phyloP scores from a whole-genome alignment of 2,113 vertebrate species.

The Sula dactylatra region DNA sequence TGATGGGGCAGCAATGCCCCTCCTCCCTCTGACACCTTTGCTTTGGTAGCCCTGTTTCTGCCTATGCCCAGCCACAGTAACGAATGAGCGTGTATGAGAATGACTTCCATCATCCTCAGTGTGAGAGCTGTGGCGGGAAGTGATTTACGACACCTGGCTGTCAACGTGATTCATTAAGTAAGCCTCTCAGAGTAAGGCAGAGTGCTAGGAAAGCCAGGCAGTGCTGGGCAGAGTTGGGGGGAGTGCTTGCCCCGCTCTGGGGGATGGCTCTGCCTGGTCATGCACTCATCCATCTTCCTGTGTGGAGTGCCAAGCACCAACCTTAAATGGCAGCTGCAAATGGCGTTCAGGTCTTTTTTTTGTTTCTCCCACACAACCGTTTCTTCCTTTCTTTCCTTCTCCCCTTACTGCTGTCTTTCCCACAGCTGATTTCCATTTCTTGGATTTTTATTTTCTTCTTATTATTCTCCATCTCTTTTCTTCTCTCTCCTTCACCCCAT shows the following conservation, averaged over 20 bases:
- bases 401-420: not conserved
- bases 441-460: not conserved
- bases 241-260: not conserved
- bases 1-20: not conserved
- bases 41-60: not conserved
- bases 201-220: not conserved
- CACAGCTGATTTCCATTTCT: not conserved
- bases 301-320: not conserved
- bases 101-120: too few species aligned
- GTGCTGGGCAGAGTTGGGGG: not conserved
- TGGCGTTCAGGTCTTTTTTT: not conserved
- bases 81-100: fast-evolving
- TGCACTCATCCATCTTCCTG: not conserved
- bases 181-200: not conserved
- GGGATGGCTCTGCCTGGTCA: not conserved
- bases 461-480: not conserved
- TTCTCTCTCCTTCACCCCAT: not conserved
- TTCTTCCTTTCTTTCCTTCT: not conserved
- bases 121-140: not conserved
- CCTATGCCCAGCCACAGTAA: not conserved
- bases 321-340: not conserved
- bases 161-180: not conserved
- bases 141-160: not conserved
- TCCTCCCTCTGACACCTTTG: not conserved
- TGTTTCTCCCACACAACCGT: not conserved